Conservation (phyloP, 2,888 invertebrate species). For the Andrena haemorrhoa region DNA sequence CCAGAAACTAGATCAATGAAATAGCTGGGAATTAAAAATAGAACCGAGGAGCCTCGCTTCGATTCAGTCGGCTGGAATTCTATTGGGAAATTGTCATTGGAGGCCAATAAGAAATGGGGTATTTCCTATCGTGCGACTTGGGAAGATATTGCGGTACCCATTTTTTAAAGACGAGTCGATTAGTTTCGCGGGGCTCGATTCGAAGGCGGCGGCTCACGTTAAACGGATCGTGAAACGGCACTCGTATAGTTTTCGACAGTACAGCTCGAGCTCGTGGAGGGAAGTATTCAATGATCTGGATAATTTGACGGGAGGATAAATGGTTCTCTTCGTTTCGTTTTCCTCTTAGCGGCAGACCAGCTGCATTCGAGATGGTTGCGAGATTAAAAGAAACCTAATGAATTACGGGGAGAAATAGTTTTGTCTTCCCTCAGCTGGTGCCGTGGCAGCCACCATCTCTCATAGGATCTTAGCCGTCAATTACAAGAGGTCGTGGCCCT, state of each 20-base stretch:
- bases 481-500: neutral
- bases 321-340: conserved; percentile 13
- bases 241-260: conserved; percentile 21
- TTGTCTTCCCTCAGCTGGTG: neutral
- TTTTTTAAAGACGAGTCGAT: conserved; percentile 21
- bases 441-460: neutral
- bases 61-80: neutral
- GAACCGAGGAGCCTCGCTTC: neutral
- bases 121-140: neutral
- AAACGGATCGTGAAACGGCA: conserved; percentile 43
- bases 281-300: conserved; percentile 40
- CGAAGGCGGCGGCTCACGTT: conserved; percentile 28
- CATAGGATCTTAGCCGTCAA: neutral
- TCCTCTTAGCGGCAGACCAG: neutral
- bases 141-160: neutral
- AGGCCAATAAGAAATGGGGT: neutral
- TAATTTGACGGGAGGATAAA: conserved; percentile 47
- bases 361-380: conserved; percentile 2
- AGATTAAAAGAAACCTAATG: conserved; percentile 38
- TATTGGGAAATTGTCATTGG: neutral
- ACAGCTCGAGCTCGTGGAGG: neutral
- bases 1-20: conserved; percentile 6
- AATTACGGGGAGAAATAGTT: conserved; percentile 17
- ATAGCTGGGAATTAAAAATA: neutral
- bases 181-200: conserved; percentile 36